A percentile compares a stretch with the other conserved stretches of the same genome.
These are phyloP conservation scores for Carterocephalus palaemon DNA, from an alignment of 2,888 invertebrate species.

Conservation along the genomic window DNA sequence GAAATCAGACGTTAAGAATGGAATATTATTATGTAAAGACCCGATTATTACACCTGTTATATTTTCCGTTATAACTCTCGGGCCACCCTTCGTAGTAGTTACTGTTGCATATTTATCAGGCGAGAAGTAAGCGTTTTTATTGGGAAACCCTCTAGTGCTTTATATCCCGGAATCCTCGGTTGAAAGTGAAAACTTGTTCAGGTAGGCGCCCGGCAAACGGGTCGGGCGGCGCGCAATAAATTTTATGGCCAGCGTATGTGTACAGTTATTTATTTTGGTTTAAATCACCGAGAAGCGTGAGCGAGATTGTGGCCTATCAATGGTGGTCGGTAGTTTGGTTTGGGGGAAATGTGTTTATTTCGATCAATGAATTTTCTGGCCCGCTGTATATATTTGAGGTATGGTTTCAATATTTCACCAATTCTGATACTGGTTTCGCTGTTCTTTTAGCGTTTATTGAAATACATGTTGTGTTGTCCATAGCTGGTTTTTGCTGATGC, in stretches of 20 bases:
- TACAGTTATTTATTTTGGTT: constrained; percentile 23
- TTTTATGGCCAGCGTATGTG: constrained; percentile 18
- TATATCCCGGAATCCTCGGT: constrained; percentile 22
- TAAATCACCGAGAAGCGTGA: constrained; percentile 11
- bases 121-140: constrained; percentile 18
- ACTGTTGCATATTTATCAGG: constrained; percentile 20
- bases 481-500: too few species aligned
- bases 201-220: constrained; percentile 16
- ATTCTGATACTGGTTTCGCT: too few species aligned
- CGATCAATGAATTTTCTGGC: neutral
- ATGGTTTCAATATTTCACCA: too few species aligned
- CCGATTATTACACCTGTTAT: too few species aligned
- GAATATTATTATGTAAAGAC: too few species aligned
- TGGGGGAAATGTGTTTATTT: constrained; percentile 1
- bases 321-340: neutral
- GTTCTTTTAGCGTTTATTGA: too few species aligned
- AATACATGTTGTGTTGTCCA: too few species aligned
- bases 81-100: constrained; percentile 14
- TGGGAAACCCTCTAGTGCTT: constrained; percentile 22
- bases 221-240: constrained; percentile 20
- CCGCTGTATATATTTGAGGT: too few species aligned
- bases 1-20: too few species aligned
- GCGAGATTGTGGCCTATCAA: constrained; percentile 4
- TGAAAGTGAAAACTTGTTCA: constrained; percentile 25
- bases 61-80: too few species aligned